Conservation (phyloP, 1,140 invertebrate genomes). For the Drosophila nannoptera region DNA sequence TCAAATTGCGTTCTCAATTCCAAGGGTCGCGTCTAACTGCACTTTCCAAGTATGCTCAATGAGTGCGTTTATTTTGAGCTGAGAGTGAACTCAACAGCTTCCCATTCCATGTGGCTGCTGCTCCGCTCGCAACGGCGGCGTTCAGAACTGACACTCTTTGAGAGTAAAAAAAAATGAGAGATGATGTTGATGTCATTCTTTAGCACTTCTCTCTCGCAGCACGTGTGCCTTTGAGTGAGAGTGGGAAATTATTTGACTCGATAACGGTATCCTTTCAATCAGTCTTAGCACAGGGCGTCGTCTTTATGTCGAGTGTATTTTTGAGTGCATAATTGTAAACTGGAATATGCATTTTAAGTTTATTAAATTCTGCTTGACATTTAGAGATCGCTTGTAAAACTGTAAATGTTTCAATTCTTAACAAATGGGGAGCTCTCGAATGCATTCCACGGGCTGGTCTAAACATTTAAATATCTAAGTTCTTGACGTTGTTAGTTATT, state of each 20-base stretch:
- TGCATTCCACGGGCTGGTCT: conserved; percentile 54
- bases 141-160: no score
- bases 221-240: no score
- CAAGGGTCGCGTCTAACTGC: conserved; percentile 1
- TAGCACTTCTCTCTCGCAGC: no score
- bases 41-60: no score
- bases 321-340: conserved; percentile 40
- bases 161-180: no score
- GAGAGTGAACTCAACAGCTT: no score
- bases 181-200: no score
- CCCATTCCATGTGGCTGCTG: no score
- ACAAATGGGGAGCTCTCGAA: conserved; percentile 52
- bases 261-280: conserved; percentile 11
- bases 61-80: no score
- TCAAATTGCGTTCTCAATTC: neutral
- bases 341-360: conserved; percentile 18
- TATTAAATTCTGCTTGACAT: conserved; percentile 52
- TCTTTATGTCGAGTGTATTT: conserved; percentile 39
- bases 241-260: neutral
- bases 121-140: no score
- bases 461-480: conserved; percentile 74
- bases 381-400: conserved; percentile 40
- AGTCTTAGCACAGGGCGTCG: conserved; percentile 5
- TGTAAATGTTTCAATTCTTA: conserved; percentile 38
- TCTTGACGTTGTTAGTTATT: neutral